phyloP scores from a whole-genome alignment of 2,797 vertebrate species.

The Chromobotia macracanthus region DNA sequence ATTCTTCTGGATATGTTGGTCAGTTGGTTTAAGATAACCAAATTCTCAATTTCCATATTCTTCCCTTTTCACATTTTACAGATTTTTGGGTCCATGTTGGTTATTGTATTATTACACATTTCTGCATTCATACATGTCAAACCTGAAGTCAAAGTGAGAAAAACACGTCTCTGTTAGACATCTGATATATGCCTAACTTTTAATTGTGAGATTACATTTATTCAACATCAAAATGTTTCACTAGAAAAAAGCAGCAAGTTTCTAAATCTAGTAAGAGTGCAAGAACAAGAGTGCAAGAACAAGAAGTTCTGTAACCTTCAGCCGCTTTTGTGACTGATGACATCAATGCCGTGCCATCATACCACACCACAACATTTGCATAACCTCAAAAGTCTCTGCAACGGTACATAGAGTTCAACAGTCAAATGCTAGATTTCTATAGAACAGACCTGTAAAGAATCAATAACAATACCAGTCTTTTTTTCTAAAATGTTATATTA shows the following conservation, averaged over 20 bases:
- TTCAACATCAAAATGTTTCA: no score
- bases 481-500: constrained; percentile 71
- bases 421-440: neutral
- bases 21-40: no score
- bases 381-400: constrained; percentile 60
- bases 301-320: constrained; percentile 53
- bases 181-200: no score
- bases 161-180: no score
- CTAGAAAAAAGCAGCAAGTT: neutral
- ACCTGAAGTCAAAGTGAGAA: no score
- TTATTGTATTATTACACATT: no score
- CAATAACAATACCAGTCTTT: neutral
- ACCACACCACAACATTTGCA: constrained; percentile 57
- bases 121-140: no score
- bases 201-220: no score
- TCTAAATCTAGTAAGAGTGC: neutral
- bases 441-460: neutral
- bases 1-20: no score
- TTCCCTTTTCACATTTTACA: no score
- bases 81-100: no score
- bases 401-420: constrained; percentile 39
- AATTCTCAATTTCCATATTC: no score
- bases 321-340: constrained; percentile 47
- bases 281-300: constrained; percentile 57
- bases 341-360: constrained; percentile 53